Percentiles rank a stretch among this genome's conserved stretches.
These are phyloP conservation scores for Nannospalax galili DNA, from an alignment of 2,113 vertebrate species.

Conservation along the genomic window DNA sequence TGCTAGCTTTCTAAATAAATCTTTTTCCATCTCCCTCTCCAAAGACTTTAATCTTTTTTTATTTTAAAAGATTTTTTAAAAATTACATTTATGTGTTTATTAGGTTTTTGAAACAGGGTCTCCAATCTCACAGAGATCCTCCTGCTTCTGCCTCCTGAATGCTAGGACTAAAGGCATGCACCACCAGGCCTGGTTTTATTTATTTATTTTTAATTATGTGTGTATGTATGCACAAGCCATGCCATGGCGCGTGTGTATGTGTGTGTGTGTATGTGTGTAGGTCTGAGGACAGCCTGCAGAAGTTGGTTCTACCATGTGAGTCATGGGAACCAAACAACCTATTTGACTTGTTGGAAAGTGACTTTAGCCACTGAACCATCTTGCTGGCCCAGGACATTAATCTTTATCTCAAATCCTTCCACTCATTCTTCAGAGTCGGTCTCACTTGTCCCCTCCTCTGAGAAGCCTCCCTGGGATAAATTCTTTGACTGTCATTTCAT, in stretches of 20 bases:
- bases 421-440: background rate
- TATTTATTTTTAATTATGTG: no score
- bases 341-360: background rate
- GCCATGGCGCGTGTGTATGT: background rate
- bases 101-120: no score
- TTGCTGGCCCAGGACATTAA: background rate
- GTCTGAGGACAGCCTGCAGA: background rate
- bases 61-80: background rate
- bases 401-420: background rate
- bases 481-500: background rate
- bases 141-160: no score
- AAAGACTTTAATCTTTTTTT: background rate
- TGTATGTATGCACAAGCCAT: background rate
- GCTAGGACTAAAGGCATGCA: no score
- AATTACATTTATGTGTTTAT: background rate
- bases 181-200: no score
- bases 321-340: no score
- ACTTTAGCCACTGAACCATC: background rate
- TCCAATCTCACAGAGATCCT: no score
- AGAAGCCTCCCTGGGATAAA: slow-evolving; percentile 10
- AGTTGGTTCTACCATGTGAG: background rate
- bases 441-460: background rate
- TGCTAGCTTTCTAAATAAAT: background rate
- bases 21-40: background rate
- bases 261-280: no score